Conservation (phyloP, 2,888 invertebrate genomes). For the Leucoma salicis region DNA sequence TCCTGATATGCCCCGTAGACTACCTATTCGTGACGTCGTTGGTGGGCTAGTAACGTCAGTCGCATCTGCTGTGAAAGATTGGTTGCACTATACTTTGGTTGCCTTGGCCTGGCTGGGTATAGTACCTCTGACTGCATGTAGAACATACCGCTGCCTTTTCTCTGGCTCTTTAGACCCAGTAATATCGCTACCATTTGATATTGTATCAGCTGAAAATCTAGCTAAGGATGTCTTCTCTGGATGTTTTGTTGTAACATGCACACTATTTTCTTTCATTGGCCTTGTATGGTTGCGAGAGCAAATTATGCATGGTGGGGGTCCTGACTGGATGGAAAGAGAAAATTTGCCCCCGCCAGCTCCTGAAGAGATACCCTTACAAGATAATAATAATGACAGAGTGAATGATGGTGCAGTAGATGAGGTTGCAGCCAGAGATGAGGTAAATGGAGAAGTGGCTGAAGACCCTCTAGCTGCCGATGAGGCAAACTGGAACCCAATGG, state of each 20-base stretch:
- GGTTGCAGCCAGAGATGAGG: conserved; percentile 62
- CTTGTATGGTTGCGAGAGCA: conserved; percentile 99
- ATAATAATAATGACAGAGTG: conserved; percentile 74
- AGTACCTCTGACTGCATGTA: conserved; percentile 97
- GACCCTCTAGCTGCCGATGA: conserved; percentile 86
- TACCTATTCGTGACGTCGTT: conserved; percentile 96
- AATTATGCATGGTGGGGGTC: conserved; percentile 98
- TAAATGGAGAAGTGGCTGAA: conserved; percentile 63
- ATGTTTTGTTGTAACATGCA: conserved; percentile 97
- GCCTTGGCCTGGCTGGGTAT: conserved; percentile 98
- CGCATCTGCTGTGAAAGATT: conserved; percentile 95
- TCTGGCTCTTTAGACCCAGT: conserved; percentile 93
- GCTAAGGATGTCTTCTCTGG: conserved; percentile 97
- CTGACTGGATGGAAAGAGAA: conserved; percentile 96
- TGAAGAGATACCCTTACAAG: conserved; percentile 68
- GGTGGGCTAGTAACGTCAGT: conserved; percentile 95
- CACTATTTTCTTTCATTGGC: conserved; percentile 97
- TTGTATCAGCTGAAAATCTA: conserved; percentile 95
- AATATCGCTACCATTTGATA: conserved; percentile 93
- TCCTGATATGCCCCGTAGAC: conserved; percentile 99
- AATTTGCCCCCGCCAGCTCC: conserved; percentile 75
- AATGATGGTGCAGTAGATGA: conserved; percentile 63
- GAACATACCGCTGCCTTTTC: conserved; percentile 96
- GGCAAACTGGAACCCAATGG: conserved; percentile 98
- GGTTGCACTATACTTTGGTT: conserved; percentile 98